Percentiles rank a stretch among this genome's conserved stretches.
These are phyloP conservation scores for Tetranychus piercei DNA, from an alignment of 2,888 invertebrate genomes.

Conservation along the genomic window DNA sequence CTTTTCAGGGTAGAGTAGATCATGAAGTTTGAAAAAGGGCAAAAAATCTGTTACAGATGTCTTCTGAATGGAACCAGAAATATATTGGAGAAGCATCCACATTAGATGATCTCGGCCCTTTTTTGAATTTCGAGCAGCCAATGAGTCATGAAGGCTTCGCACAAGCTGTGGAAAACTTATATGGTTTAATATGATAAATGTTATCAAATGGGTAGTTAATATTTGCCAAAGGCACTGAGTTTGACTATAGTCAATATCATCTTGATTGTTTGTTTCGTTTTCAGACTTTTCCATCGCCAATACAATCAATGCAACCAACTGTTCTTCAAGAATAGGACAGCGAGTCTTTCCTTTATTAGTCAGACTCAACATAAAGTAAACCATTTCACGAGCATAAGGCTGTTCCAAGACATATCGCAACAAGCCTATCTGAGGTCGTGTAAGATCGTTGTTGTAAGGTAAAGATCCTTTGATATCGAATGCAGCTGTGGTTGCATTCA, in stretches of 20 bases:
- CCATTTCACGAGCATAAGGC: constrained; percentile 87
- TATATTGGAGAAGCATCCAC: constrained; percentile 93
- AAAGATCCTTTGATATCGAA: constrained; percentile 54
- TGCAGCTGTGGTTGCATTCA: constrained; percentile 62
- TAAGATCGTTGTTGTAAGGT: constrained; percentile 68
- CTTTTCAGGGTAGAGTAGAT: constrained; percentile 71
- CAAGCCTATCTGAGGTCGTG: constrained; percentile 70
- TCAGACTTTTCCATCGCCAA: constrained; percentile 81
- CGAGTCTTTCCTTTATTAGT: constrained; percentile 50
- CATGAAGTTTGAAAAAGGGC: constrained; percentile 73
- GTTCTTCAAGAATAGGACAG: constrained; percentile 74
- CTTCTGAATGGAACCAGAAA: constrained; percentile 85
- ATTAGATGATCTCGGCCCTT: constrained; percentile 92
- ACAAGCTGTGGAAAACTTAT: constrained; percentile 83
- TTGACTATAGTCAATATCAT: constrained; percentile 22
- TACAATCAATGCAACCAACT: constrained; percentile 72
- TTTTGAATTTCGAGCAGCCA: constrained; percentile 48
- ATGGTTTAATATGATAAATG: constrained; percentile 81
- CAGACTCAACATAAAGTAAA: constrained; percentile 77
- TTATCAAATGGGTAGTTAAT: constrained; percentile 78
- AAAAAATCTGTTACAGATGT: constrained; percentile 70
- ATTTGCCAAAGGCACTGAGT: constrained; percentile 54
- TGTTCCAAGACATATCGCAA: constrained; percentile 77
- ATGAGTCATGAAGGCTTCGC: constrained; percentile 64
- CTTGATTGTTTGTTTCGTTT: constrained; percentile 22